phyloP scores from a whole-genome alignment of 2,797 vertebrate genomes.

The Clarias platycephalus region DNA sequence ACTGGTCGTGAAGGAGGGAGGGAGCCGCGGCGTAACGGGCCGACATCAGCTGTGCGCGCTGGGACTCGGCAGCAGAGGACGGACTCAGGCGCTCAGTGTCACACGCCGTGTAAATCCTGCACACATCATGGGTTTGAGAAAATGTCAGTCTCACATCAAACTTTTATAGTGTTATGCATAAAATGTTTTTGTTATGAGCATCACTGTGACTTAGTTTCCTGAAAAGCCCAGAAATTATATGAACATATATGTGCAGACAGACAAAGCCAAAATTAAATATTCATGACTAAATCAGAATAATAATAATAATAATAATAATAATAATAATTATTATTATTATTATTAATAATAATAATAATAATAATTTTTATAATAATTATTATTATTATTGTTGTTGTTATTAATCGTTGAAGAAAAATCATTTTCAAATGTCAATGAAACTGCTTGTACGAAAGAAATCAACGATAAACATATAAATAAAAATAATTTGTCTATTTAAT shows the following conservation, averaged over 20 bases:
- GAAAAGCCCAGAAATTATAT: not conserved
- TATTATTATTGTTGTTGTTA: too few relatives aligned
- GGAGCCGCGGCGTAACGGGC: conserved; percentile 90
- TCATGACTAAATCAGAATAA: not conserved
- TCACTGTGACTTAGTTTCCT: not conserved
- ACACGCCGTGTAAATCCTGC: conserved; percentile 98
- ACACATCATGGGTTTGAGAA: conserved; percentile 10
- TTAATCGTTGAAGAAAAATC: too few relatives aligned
- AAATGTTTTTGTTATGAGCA: not conserved
- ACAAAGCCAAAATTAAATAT: not conserved
- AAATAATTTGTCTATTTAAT: too few relatives aligned
- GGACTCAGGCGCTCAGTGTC: conserved; percentile 97
- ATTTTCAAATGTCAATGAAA: too few relatives aligned
- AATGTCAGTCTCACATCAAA: not conserved
- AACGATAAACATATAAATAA: too few relatives aligned
- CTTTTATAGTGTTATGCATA: not conserved
- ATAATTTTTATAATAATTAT: too few relatives aligned
- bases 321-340: too few relatives aligned
- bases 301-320: too few relatives aligned
- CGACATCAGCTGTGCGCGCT: conserved; percentile 95
- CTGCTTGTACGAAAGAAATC: too few relatives aligned
- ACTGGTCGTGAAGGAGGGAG: conserved; percentile 98
- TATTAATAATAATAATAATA: too few relatives aligned
- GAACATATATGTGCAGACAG: not conserved
- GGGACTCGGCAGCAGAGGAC: conserved; percentile 94